phyloP scores from a whole-genome alignment of 2,113 vertebrate genomes.

The Urocynchramus pylzowi region DNA sequence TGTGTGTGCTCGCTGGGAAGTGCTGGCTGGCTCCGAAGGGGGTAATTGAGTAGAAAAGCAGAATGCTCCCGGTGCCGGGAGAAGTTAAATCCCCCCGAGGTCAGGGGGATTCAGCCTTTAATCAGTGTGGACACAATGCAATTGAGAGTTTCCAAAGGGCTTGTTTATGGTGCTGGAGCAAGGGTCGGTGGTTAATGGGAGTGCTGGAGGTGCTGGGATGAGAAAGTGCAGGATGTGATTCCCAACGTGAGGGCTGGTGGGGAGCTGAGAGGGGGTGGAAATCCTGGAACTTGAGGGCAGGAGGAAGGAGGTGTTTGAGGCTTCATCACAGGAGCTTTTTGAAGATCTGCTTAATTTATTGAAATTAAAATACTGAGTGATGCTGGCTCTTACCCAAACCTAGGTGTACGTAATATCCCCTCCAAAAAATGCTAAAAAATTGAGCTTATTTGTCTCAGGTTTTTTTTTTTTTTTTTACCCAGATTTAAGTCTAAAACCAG shows the following conservation, averaged over 20 bases:
- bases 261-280: neutral
- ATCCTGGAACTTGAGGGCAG: neutral
- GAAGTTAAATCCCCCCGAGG: conserved; percentile 83
- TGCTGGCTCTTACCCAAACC: neutral
- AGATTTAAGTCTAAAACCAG: neutral
- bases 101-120: conserved; percentile 78
- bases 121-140: conserved; percentile 82
- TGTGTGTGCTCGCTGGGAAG: conserved; percentile 85
- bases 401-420: accelerated
- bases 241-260: neutral
- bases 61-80: conserved; percentile 79
- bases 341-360: neutral
- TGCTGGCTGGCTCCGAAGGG: conserved; percentile 72
- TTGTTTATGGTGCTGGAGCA: conserved; percentile 65
- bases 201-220: conserved; percentile 55
- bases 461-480: neutral
- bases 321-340: neutral
- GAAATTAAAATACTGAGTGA: neutral
- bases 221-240: conserved; percentile 32
- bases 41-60: conserved; percentile 94
- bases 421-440: neutral
- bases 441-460: neutral
- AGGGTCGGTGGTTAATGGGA: conserved; percentile 70
- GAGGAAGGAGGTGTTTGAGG: neutral
- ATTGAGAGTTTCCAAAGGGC: conserved; percentile 73